phyloP scores from a whole-genome alignment of 2,113 vertebrate genomes.

The Motacilla tschutschensis region DNA sequence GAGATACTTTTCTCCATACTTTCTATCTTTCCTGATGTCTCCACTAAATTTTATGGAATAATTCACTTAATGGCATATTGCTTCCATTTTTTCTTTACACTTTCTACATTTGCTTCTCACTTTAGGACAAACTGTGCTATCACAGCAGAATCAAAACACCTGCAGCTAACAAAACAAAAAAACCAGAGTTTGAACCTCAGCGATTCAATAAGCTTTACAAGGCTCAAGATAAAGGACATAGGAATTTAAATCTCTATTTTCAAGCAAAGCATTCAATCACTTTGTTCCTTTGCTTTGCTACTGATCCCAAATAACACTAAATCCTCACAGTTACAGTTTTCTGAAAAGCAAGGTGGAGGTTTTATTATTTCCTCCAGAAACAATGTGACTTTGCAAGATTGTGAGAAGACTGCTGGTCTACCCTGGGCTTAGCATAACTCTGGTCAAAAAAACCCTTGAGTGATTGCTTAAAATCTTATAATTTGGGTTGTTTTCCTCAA shows the following conservation, averaged over 20 bases:
- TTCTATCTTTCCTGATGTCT: neutral
- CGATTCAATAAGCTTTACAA: neutral
- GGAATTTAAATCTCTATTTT: neutral
- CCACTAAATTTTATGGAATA: neutral
- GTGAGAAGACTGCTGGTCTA: neutral
- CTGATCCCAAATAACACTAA: neutral
- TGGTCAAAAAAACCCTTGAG: rapidly evolving
- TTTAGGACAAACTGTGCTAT: neutral
- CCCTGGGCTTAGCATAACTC: neutral
- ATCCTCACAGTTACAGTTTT: neutral
- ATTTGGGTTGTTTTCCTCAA: neutral
- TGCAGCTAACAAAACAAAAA: neutral
- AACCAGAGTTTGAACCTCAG: neutral
- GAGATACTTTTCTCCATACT: neutral
- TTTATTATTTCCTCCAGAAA: neutral
- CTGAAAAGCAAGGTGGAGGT: neutral
- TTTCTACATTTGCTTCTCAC: neutral
- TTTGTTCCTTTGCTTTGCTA: neutral
- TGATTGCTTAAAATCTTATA: neutral
- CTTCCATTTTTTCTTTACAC: neutral
- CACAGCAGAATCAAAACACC: neutral
- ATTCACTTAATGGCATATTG: neutral
- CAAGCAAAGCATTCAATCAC: neutral
- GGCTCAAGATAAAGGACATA: neutral
- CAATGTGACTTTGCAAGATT: neutral